Evolutionary conservation across 1,140 invertebrate species (phyloP), one percentile per base, ranked within the genome.

Genomic region (Matsumurasca onukii): DNA sequence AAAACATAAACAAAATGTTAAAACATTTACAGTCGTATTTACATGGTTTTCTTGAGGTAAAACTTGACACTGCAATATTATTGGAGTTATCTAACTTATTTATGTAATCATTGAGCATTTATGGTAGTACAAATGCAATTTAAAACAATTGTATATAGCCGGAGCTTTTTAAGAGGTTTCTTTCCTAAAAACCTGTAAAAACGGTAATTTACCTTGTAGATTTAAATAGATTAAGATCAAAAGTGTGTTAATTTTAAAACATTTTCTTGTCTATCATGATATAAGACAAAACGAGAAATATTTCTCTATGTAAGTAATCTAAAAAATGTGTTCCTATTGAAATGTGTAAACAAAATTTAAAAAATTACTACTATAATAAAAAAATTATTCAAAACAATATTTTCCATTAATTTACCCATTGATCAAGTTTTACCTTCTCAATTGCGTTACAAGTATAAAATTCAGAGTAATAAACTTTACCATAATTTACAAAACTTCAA

Each of bases 391-490:
- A 59, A 24, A 59, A 17, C 17, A 29, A 29, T 27, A 22, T 9
- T n/a, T 2, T 25, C 24, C 55, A 59, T 27, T 27, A 27, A 13
- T 59, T 59, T 27, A 29, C 55, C 25, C 55, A 27, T 24, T 22
- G 22, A 59, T 9, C 25, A 59, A 15, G 55, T 22, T 59, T 24
- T 22, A 59, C 22, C 24, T 27, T 22, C 25, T 13, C 12, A 59
- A 22, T 15, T 59, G 12, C 30, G 30, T 59, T 59, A 59, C 55
- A 59, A 27, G 55, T 59, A 59, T 59, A 59, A 59, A 59, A 59
- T 59, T 22, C 30, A 59, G 55, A 59, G 55, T 59, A 59, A 59
- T 59, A 59, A 59, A 59, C 55, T 59, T 59, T 52, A 12, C 25
- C 3, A n/a, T 59, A 27, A 22, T 9, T 22, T 59, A 59, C 55